Evolutionary conservation across 2,797 vertebrate species (phyloP).

Genomic region (Rhincodon typus): DNA sequence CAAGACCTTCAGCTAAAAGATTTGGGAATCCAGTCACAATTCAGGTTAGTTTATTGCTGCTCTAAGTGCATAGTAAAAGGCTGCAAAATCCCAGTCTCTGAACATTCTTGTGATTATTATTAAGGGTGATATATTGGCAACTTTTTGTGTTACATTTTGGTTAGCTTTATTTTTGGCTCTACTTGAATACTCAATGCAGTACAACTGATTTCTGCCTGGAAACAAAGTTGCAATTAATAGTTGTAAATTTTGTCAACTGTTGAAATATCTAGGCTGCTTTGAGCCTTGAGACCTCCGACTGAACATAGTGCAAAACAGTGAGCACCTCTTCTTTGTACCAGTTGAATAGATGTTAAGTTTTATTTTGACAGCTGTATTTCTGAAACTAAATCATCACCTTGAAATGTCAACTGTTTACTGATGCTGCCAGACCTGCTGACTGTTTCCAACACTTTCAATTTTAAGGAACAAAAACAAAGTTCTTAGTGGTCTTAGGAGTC

Average conservation of each 20-base stretch:
- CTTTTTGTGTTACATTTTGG: neutral
- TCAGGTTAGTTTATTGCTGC: constrained; percentile 65
- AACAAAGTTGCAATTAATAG: neutral
- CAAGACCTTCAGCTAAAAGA: constrained; percentile 95
- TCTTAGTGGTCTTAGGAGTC: too few relatives aligned
- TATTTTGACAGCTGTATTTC: too few relatives aligned
- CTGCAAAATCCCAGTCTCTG: neutral
- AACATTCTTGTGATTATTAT: neutral
- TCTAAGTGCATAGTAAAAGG: neutral
- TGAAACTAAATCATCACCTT: too few relatives aligned
- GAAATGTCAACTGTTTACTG: too few relatives aligned
- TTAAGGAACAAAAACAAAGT: too few relatives aligned
- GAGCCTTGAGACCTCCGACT: too few relatives aligned
- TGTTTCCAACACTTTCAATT: too few relatives aligned
- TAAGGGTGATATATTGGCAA: neutral
- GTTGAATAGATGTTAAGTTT: neutral
- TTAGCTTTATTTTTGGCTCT: neutral
- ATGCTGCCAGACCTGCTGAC: too few relatives aligned
- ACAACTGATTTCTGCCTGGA: neutral
- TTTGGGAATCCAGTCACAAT: constrained; percentile 83
- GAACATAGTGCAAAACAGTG: neutral
- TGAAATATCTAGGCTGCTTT: neutral
- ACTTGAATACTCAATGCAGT: neutral
- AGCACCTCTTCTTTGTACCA: neutral
- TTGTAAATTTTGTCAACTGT: neutral